Conservation (phyloP, 2,797 vertebrate species). For the Zalophus californianus region DNA sequence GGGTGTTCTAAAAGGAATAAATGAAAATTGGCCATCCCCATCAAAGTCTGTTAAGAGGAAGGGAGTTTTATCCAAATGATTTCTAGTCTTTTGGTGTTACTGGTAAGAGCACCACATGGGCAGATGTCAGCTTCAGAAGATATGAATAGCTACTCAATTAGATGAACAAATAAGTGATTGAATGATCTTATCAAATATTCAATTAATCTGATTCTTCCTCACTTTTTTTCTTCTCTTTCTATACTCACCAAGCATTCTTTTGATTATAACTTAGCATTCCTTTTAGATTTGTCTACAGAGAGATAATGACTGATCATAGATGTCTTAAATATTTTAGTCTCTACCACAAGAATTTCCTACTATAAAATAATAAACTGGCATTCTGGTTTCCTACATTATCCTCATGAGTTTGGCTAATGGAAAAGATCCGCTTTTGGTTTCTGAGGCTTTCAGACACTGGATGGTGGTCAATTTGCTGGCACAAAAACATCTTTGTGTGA, state of each 20-base stretch:
- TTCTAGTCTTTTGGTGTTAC: background rate
- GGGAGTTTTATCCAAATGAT: background rate
- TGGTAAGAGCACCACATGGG: background rate
- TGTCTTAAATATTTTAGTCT: background rate
- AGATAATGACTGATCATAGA: background rate
- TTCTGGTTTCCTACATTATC: background rate
- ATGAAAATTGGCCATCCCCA: background rate
- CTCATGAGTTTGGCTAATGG: background rate
- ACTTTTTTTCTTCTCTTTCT: slow-evolving; percentile 33
- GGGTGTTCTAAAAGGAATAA: background rate
- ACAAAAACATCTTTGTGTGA: background rate
- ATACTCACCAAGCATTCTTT: background rate
- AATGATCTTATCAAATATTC: slow-evolving; percentile 38
- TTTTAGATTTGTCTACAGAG: background rate
- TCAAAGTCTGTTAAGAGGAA: background rate
- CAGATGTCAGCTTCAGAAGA: background rate
- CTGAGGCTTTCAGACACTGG: background rate
- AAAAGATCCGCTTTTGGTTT: background rate
- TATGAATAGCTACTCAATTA: slow-evolving; percentile 5
- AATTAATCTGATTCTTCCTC: background rate
- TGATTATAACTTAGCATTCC: background rate
- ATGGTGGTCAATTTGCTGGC: background rate
- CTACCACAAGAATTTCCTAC: background rate
- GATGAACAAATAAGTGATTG: slow-evolving; percentile 29
- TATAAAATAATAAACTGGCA: background rate